phyloP scores from a whole-genome alignment of 2,113 vertebrate species.

The Recurvirostra avosetta region DNA sequence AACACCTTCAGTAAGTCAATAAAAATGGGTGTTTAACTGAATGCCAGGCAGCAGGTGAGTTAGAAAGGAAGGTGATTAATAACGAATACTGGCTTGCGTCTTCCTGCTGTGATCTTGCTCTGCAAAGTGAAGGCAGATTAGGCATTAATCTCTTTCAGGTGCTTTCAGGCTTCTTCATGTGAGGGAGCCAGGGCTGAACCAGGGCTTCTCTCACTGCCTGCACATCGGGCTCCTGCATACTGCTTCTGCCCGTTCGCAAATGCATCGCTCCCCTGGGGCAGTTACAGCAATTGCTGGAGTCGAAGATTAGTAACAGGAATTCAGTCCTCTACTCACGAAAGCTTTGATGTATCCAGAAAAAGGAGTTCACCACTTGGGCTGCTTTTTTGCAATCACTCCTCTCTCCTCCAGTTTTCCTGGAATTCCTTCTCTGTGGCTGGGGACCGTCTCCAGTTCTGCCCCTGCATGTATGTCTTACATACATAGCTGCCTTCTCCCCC shows the following conservation, averaged over 20 bases:
- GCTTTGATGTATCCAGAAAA: not conserved
- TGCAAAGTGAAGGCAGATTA: slow-evolving; percentile 4
- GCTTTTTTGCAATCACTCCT: not conserved
- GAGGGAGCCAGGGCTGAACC: not conserved
- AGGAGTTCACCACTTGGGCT: not conserved
- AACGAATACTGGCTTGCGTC: not conserved
- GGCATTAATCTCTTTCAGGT: slow-evolving; percentile 23
- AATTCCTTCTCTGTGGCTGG: not conserved
- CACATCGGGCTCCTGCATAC: accelerated
- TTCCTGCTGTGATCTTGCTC: not conserved
- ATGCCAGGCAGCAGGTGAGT: not conserved
- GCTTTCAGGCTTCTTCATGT: not conserved
- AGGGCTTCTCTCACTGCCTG: not conserved
- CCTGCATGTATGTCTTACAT: not conserved
- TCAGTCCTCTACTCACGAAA: not conserved
- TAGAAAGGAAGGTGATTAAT: not conserved
- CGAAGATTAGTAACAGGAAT: not conserved
- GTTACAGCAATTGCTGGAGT: not conserved
- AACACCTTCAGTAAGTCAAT: not conserved
- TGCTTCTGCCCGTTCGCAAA: not conserved
- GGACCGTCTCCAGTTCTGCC: not conserved
- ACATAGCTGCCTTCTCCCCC: not conserved
- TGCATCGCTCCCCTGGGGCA: not conserved
- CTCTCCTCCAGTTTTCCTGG: not conserved
- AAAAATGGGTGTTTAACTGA: not conserved